Evolutionary conservation across 2,113 vertebrate genomes (phyloP), one percentile per base, ranked within the genome.

Genomic region (Phrynocephalus versicolor): DNA sequence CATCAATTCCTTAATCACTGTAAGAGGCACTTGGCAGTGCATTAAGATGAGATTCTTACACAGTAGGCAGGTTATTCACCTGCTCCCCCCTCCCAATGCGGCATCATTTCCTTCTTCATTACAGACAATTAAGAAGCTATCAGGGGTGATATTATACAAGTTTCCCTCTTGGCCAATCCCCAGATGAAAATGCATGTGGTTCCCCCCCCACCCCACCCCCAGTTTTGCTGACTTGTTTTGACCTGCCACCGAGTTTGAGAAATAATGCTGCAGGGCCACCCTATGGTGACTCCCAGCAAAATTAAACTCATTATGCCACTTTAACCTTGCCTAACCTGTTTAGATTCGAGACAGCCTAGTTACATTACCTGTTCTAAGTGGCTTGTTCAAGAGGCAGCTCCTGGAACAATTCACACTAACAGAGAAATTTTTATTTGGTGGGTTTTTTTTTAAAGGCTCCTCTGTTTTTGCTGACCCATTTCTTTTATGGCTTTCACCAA

Each of bases 321-420:
- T 94, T 93, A 94, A 94, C 90, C 92, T 94, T 85, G 88, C 90
- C 93, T 92, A 94, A 94, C 94, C 92, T 87, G 94, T 94, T 95
- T 93, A 83, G 87, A 86, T 90, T 88, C 90, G 81, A 92, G 82
- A 87, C 83, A 92, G 70, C 21, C 37, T 4, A 67, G 70, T 69
- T 65, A 92, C 90, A 82, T 85, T 79, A 77, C 73, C 83, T 90
- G 81, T 85, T 91, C 84, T 82, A 89, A 76, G 5, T 13, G 27
- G 79, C 71, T 88, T 86, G 75, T 85, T 81, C 39, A 27, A 74
- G 78, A 81, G 78, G 30, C 78, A 30, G 39, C 30, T 64, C n/a
- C n/a, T 81, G 70, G n/a, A 23, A 30, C 33, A 84, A 45, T 41
- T 55, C 83, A 74, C 83, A 74, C 57, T 21, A 3, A 33, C 64